Percentiles rank a stretch among this genome's conserved stretches.
Conservation (phyloP, 1,140 invertebrate genomes). For the Achatina immaculata region DNA sequence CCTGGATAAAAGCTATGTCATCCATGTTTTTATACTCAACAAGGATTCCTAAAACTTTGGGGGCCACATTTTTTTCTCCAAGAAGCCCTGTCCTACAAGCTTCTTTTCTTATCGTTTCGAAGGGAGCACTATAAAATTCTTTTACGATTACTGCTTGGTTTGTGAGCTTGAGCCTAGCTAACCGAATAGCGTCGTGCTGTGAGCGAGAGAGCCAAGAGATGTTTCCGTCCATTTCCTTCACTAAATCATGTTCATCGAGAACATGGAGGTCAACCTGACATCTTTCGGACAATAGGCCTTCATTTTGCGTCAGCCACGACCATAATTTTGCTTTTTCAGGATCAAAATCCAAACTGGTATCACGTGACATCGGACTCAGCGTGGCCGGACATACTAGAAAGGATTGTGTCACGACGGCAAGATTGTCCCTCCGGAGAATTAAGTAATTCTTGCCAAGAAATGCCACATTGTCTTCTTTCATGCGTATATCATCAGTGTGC, state of each 20-base stretch:
- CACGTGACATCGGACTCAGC: background rate
- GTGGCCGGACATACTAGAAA: background rate
- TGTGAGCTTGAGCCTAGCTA: background rate
- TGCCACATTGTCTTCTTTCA: too few relatives aligned
- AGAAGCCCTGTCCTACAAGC: background rate
- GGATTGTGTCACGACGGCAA: background rate
- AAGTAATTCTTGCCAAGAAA: background rate
- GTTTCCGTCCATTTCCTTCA: background rate
- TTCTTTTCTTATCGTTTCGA: background rate
- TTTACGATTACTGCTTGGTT: slow-evolving; percentile 2
- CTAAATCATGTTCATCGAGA: background rate
- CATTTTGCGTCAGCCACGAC: background rate
- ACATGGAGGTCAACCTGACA: background rate
- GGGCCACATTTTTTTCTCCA: background rate
- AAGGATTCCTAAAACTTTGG: background rate
- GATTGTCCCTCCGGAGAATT: background rate
- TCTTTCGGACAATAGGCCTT: background rate
- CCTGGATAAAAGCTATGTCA: background rate
- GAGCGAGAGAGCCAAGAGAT: background rate
- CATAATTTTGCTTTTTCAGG: background rate
- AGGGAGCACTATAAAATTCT: background rate
- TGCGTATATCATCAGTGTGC: too few relatives aligned
- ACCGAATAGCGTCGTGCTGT: background rate
- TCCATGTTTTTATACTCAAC: background rate
- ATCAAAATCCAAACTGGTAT: background rate